Conservation (phyloP, 64 coral and sea anemone species). For the Dendrophyllia cribrosa region DNA sequence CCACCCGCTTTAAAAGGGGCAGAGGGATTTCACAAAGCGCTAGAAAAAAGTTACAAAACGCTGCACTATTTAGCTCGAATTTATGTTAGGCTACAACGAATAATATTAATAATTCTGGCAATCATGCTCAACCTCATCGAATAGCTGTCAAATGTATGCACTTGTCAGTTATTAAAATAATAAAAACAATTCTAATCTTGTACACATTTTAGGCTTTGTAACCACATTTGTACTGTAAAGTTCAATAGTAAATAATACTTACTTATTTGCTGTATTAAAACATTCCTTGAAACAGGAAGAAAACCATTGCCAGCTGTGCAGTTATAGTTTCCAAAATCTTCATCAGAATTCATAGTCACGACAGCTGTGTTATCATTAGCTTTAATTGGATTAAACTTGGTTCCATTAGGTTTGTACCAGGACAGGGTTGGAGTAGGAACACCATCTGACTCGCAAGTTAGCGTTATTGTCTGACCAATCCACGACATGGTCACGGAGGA, state of each 20-base stretch:
- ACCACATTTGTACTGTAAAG: too few relatives aligned
- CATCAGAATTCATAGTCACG: not conserved
- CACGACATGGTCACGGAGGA: not conserved
- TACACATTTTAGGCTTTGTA: too few relatives aligned
- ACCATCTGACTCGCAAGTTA: slow-evolving; percentile 26
- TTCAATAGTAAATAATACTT: not conserved
- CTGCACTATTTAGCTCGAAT: too few relatives aligned
- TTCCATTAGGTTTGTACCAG: slow-evolving; percentile 1
- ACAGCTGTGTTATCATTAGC: not conserved
- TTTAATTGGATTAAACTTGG: not conserved
- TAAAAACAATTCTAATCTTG: too few relatives aligned
- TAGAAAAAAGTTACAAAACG: too few relatives aligned
- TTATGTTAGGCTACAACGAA: too few relatives aligned
- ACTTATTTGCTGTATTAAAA: not conserved
- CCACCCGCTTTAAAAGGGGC: too few relatives aligned
- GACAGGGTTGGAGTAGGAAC: slow-evolving; percentile 13
- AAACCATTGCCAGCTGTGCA: slow-evolving; percentile 23
- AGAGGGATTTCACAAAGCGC: too few relatives aligned
- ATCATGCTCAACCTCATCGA: too few relatives aligned
- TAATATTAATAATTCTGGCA: too few relatives aligned
- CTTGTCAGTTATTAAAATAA: too few relatives aligned
- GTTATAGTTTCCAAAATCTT: slow-evolving; percentile 19
- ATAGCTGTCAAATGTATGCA: too few relatives aligned
- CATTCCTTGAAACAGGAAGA: not conserved
- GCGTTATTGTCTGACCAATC: slow-evolving; percentile 3